These are phyloP conservation scores for Pimephales promelas DNA, from an alignment of 2,113 vertebrate genomes.

Conservation along the genomic window DNA sequence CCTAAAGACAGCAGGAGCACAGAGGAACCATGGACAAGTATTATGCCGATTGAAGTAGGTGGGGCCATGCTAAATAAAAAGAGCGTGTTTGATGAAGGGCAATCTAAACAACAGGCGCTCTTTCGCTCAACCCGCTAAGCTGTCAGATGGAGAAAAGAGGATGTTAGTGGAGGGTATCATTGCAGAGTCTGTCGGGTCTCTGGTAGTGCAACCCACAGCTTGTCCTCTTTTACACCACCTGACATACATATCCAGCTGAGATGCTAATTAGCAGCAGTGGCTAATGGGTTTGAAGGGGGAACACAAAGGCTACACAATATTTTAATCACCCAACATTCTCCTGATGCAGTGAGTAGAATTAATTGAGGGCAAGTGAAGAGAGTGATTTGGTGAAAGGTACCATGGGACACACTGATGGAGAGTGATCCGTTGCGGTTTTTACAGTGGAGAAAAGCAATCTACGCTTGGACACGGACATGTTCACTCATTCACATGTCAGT, in stretches of 20 bases:
- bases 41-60: constrained; percentile 35
- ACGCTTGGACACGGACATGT: neutral
- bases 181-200: constrained; percentile 42
- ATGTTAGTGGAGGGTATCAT: constrained; percentile 35
- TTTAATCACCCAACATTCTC: constrained; percentile 59
- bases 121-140: constrained; percentile 36
- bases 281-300: constrained; percentile 54
- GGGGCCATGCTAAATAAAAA: neutral
- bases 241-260: constrained; percentile 49
- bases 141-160: constrained; percentile 22
- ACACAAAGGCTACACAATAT: constrained; percentile 57
- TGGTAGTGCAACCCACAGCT: constrained; percentile 40
- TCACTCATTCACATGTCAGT: constrained; percentile 12
- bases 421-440: neutral
- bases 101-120: constrained; percentile 43
- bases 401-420: neutral
- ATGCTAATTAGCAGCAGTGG: constrained; percentile 59
- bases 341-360: constrained; percentile 47
- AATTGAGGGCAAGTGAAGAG: constrained; percentile 29
- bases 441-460: constrained; percentile 5
- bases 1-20: neutral
- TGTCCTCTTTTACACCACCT: constrained; percentile 58
- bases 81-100: constrained; percentile 17
- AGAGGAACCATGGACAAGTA: neutral
- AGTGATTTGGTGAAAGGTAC: neutral